Percentiles rank a stretch among this genome's conserved stretches.
Evolutionary conservation across 2,113 vertebrate species (phyloP).

Genomic region (Himantopus leucocephalus): DNA sequence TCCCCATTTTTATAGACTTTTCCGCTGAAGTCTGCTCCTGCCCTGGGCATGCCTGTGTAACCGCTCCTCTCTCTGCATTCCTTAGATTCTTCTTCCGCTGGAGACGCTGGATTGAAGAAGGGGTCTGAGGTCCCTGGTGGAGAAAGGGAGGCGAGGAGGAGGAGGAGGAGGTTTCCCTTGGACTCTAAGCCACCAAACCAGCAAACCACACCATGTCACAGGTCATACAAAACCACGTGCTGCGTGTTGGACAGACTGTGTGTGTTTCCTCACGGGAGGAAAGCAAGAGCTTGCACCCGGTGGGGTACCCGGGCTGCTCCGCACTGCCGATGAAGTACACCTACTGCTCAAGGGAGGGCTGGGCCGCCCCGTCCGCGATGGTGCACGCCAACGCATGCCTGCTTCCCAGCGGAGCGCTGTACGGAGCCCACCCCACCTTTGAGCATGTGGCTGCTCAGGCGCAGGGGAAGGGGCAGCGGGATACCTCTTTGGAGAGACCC

Average conservation of each 20-base stretch:
- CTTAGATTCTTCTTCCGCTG: conserved; percentile 39
- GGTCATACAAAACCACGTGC: conserved; percentile 75
- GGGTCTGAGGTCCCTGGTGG: neutral
- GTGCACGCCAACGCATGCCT: neutral
- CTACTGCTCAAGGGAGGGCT: conserved; percentile 42
- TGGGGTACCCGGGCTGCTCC: neutral
- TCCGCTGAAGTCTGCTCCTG: conserved; percentile 17
- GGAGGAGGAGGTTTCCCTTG: neutral
- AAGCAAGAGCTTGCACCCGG: neutral
- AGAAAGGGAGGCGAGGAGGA: neutral
- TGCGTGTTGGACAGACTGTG: conserved; percentile 80
- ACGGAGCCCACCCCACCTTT: neutral
- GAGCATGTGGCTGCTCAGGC: neutral
- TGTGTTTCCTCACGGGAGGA: conserved; percentile 59
- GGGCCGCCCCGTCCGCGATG: neutral
- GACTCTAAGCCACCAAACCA: neutral
- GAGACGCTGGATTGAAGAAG: neutral
- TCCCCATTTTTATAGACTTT: neutral
- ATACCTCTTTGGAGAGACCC: neutral
- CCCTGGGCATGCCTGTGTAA: conserved; percentile 41
- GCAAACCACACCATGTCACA: conserved; percentile 71
- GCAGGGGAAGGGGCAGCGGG: neutral
- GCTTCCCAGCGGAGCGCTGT: neutral
- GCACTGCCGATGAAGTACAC: neutral
- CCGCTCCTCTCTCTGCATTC: conserved; percentile 47